Percentiles rank a stretch among this genome's conserved stretches.
These are phyloP conservation scores for Leptinotarsa tumamoca DNA, from an alignment of 2,888 invertebrate genomes.

Conservation along the genomic window DNA sequence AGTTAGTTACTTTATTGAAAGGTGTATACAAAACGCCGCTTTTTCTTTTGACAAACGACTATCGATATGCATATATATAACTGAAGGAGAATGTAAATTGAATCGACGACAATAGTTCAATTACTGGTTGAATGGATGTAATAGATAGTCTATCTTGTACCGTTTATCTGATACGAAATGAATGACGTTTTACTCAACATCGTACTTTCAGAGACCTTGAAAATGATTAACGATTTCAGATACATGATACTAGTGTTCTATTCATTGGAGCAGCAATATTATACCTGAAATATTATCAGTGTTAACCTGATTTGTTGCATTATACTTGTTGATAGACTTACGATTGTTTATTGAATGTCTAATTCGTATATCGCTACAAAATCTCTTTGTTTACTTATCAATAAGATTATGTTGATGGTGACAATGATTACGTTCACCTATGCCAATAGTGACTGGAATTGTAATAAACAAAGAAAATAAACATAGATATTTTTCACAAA, in stretches of 20 bases:
- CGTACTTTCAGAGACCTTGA: neutral
- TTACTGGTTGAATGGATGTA: slow-evolving; percentile 10
- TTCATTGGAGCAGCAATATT: neutral
- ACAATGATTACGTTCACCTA: too few species aligned
- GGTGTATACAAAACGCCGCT: slow-evolving; percentile 18
- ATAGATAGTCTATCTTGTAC: neutral
- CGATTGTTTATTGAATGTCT: too few species aligned
- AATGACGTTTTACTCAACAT: slow-evolving; percentile 7
- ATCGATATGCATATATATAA: slow-evolving; percentile 17
- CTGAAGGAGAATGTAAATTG: slow-evolving; percentile 20
- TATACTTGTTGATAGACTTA: too few species aligned
- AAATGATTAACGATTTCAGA: neutral
- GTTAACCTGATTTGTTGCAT: too few species aligned
- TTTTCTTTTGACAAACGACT: slow-evolving; percentile 25
- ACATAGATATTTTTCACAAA: too few species aligned
- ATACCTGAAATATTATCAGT: too few species aligned
- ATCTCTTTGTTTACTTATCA: too few species aligned
- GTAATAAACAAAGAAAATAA: too few species aligned
- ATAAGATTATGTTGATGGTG: too few species aligned
- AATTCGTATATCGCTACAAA: too few species aligned
- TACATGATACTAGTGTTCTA: neutral
- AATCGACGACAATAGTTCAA: slow-evolving; percentile 22
- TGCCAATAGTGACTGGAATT: too few species aligned
- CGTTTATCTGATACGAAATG: slow-evolving; percentile 12
- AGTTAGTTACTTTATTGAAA: too few species aligned